A percentile compares a stretch with the other conserved stretches of the same genome.
These are phyloP conservation scores for Gambusia affinis DNA, from an alignment of 2,113 vertebrate species.

Conservation along the genomic window DNA sequence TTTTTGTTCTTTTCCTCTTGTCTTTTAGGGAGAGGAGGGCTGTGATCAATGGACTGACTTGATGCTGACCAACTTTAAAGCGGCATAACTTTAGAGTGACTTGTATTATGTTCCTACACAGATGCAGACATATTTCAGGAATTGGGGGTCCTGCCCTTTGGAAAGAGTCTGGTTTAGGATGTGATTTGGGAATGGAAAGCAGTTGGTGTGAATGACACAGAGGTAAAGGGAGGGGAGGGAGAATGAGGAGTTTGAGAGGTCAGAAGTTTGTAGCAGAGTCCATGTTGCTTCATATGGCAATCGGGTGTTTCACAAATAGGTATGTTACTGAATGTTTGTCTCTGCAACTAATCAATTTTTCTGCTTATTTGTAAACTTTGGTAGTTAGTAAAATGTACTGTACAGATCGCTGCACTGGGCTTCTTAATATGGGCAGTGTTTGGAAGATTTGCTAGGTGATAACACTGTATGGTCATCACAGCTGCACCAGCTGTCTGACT, in stretches of 20 bases:
- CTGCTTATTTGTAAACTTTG: not conserved
- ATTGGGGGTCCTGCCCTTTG: conserved; percentile 58
- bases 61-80: conserved; percentile 42
- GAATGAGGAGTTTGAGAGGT: conserved; percentile 44
- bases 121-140: conserved; percentile 52
- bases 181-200: conserved; percentile 49
- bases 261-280: conserved; percentile 44
- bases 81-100: conserved; percentile 48
- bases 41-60: conserved; percentile 56
- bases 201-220: conserved; percentile 47
- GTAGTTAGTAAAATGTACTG: not conserved
- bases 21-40: conserved; percentile 20
- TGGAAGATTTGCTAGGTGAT: conserved; percentile 50
- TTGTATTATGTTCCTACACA: conserved; percentile 38
- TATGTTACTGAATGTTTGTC: conserved; percentile 3
- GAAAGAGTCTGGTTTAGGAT: conserved; percentile 51
- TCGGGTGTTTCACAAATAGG: conserved; percentile 20
- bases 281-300: conserved; percentile 28
- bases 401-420: not conserved
- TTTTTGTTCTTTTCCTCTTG: conserved; percentile 10
- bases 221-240: not conserved
- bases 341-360: conserved; percentile 13
- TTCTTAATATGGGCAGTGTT: conserved; percentile 2
- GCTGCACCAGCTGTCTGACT: conserved; percentile 66
- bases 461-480: conserved; percentile 55